Conservation (phyloP, 2,797 vertebrate genomes). For the Rhinogobio ventralis region DNA sequence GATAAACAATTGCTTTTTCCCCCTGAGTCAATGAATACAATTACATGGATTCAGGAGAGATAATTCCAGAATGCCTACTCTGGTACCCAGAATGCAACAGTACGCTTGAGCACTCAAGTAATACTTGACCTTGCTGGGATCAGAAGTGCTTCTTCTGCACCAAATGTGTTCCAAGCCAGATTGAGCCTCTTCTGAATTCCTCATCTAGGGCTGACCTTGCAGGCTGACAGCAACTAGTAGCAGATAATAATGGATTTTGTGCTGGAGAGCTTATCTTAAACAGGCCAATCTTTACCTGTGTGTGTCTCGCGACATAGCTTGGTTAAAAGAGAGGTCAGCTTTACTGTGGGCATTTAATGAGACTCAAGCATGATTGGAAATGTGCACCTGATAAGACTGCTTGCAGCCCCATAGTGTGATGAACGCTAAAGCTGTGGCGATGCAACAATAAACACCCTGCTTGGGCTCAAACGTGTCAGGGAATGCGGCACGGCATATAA, state of each 20-base stretch:
- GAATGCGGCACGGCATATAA: background rate
- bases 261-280: conserved; percentile 41
- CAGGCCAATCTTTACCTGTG: conserved; percentile 39
- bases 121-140: conserved; percentile 26
- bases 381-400: conserved; percentile 31
- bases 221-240: conserved; percentile 9
- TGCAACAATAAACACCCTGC: background rate
- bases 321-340: conserved; percentile 36
- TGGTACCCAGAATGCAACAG: conserved; percentile 17
- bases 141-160: conserved; percentile 16
- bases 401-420: background rate
- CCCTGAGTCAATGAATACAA: background rate
- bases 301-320: conserved; percentile 16
- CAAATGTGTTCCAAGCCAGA: conserved; percentile 18
- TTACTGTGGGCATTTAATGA: conserved; percentile 34
- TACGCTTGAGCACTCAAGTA: background rate
- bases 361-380: conserved; percentile 19
- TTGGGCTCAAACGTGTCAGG: background rate
- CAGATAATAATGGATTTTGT: conserved; percentile 49
- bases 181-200: conserved; percentile 37
- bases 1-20: background rate
- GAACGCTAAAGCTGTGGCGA: background rate
- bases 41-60: background rate
- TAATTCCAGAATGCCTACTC: background rate
- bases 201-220: conserved; percentile 40